These are phyloP conservation scores for Cercocebus atys DNA, from an alignment of 2,113 vertebrate species.

Conservation along the genomic window DNA sequence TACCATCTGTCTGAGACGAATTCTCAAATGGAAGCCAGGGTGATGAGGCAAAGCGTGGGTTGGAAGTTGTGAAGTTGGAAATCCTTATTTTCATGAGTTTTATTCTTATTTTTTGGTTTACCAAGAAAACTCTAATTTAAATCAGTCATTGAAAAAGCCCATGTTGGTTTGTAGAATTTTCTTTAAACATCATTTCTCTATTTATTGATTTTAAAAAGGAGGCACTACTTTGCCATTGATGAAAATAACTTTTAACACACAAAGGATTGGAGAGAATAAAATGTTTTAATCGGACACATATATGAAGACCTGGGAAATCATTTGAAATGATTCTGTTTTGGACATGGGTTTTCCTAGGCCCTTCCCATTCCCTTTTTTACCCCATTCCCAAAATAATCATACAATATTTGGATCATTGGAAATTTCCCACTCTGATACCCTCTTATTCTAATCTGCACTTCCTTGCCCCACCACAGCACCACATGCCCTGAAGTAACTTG, in stretches of 20 bases:
- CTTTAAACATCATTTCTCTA: constrained; percentile 30
- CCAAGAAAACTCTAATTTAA: constrained; percentile 41
- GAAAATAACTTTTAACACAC: not conserved
- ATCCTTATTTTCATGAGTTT: constrained; percentile 54
- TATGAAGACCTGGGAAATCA: not conserved
- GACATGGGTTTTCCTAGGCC: not conserved
- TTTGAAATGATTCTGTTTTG: constrained; percentile 1
- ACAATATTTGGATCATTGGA: not conserved
- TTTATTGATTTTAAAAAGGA: constrained; percentile 12
- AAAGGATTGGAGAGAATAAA: not conserved
- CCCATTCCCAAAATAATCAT: not conserved
- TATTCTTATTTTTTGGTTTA: constrained; percentile 60
- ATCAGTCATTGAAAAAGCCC: constrained; percentile 33
- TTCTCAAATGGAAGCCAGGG: constrained; percentile 59
- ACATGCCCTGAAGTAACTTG: not conserved
- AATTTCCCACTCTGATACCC: not conserved
- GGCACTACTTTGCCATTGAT: not conserved
- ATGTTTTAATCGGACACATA: not conserved
- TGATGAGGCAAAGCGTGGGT: constrained; percentile 50
- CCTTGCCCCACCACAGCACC: fast-evolving
- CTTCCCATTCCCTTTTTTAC: not conserved
- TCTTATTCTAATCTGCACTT: not conserved
- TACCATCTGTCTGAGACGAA: constrained; percentile 76
- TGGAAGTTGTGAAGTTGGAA: constrained; percentile 69
- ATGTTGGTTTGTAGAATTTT: constrained; percentile 17